Percentiles rank a stretch among this genome's conserved stretches.
Evolutionary conservation across 2,797 vertebrate genomes (phyloP).

Genomic region (Mallotus villosus): DNA sequence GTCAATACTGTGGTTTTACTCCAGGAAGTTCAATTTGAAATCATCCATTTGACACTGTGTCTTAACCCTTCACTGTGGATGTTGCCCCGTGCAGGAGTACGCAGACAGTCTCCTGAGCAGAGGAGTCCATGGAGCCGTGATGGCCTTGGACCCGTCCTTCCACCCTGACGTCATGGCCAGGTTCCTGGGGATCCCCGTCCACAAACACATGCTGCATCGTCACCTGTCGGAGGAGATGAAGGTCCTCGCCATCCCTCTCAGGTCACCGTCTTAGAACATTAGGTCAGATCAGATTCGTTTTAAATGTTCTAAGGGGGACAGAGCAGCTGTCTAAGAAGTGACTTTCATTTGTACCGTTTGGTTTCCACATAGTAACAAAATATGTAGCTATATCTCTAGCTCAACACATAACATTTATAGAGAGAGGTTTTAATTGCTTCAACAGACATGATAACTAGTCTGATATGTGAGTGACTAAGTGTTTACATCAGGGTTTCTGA

Average conservation of each 20-base stretch:
- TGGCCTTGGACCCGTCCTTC: constrained; percentile 85
- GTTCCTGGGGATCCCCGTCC: constrained; percentile 80
- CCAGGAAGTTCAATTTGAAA: no score
- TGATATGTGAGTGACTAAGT: no score
- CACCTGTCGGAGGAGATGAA: constrained; percentile 87
- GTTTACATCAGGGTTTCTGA: no score
- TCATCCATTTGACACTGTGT: no score
- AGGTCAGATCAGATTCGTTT: no score
- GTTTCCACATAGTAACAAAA: neutral
- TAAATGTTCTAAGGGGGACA: neutral
- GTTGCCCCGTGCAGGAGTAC: constrained; percentile 73
- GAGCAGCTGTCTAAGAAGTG: neutral
- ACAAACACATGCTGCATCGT: constrained; percentile 83
- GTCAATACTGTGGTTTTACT: no score
- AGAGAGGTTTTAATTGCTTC: neutral
- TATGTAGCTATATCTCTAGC: no score
- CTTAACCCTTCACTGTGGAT: no score
- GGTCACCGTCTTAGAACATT: constrained; percentile 59
- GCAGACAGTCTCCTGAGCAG: constrained; percentile 82
- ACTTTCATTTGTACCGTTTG: no score
- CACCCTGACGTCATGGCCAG: constrained; percentile 85
- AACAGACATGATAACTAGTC: no score
- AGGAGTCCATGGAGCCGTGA: constrained; percentile 84
- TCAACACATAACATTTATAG: no score
- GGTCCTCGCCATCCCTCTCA: constrained; percentile 69